Conservation (phyloP, 1,140 invertebrate species). For the Euura lappo region DNA sequence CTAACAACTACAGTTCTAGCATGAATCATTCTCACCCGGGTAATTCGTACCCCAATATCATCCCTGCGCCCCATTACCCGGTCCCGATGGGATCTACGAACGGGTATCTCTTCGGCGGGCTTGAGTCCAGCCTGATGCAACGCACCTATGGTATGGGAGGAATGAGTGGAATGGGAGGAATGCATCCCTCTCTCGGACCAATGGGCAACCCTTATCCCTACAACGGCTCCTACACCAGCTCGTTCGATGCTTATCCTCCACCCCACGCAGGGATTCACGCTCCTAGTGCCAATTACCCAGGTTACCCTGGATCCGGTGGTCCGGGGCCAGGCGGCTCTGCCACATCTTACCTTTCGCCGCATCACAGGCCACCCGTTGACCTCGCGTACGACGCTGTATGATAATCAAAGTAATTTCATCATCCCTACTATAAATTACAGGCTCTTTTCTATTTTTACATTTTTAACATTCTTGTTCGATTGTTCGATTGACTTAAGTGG, state of each 20-base stretch:
- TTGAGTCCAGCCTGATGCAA: constrained; percentile 57
- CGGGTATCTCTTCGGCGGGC: constrained; percentile 53
- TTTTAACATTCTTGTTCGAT: not conserved
- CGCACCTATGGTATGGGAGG: constrained; percentile 51
- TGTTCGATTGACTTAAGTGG: not conserved
- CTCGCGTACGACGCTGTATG: constrained; percentile 59
- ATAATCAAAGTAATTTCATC: constrained; percentile 49
- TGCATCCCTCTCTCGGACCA: constrained; percentile 55
- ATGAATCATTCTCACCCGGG: constrained; percentile 46
- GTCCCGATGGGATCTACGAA: constrained; percentile 54
- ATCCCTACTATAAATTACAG: constrained; percentile 7
- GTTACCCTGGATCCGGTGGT: constrained; percentile 26
- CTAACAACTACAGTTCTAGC: constrained; percentile 57
- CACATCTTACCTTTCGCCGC: constrained; percentile 54
- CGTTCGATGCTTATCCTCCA: constrained; percentile 54
- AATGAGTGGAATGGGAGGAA: constrained; percentile 47
- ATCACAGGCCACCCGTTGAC: constrained; percentile 55
- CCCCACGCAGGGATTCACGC: constrained; percentile 52
- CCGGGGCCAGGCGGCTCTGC: constrained; percentile 46
- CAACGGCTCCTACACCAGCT: constrained; percentile 55
- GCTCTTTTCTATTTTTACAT: constrained; percentile 4
- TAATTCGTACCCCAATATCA: constrained; percentile 52
- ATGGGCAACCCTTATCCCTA: constrained; percentile 56
- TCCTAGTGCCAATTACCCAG: constrained; percentile 55
- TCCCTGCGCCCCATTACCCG: constrained; percentile 55